Conservation (phyloP, 2,113 vertebrate genomes). For the Oceanites oceanicus region DNA sequence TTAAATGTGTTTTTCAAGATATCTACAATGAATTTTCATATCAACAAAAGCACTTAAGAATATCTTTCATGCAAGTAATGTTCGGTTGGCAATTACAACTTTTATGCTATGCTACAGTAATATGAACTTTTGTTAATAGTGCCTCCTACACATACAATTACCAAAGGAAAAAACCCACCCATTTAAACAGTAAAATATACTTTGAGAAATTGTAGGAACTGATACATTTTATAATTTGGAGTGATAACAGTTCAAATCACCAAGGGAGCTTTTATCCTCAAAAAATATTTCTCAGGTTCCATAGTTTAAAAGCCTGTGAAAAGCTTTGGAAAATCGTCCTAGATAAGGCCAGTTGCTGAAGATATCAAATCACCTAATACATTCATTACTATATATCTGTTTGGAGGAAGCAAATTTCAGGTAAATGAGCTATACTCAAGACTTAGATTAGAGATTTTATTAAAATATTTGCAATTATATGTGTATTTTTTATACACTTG, state of each 20-base stretch:
- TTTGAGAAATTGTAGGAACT: conserved; percentile 22
- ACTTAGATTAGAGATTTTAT: neutral
- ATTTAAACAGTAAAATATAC: conserved; percentile 34
- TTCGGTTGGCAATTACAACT: conserved; percentile 41
- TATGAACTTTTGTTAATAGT: conserved; percentile 29
- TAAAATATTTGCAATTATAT: neutral
- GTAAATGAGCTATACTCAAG: neutral
- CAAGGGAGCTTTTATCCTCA: neutral
- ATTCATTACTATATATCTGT: neutral
- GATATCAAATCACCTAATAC: neutral
- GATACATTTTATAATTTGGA: conserved; percentile 24
- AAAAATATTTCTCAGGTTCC: neutral
- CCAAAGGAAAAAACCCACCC: neutral
- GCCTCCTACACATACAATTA: conserved; percentile 44
- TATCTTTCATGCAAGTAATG: conserved; percentile 2
- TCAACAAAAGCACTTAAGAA: conserved; percentile 41
- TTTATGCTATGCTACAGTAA: conserved; percentile 8
- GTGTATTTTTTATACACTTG: neutral
- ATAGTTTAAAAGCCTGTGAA: conserved; percentile 5
- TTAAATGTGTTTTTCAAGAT: neutral
- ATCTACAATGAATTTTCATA: conserved; percentile 31
- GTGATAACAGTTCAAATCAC: conserved; percentile 31
- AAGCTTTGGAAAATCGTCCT: neutral
- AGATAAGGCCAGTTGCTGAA: neutral
- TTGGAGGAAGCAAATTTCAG: neutral